Evolutionary conservation across 1,140 invertebrate genomes (phyloP).

Genomic region (Vanessa tameamea): DNA sequence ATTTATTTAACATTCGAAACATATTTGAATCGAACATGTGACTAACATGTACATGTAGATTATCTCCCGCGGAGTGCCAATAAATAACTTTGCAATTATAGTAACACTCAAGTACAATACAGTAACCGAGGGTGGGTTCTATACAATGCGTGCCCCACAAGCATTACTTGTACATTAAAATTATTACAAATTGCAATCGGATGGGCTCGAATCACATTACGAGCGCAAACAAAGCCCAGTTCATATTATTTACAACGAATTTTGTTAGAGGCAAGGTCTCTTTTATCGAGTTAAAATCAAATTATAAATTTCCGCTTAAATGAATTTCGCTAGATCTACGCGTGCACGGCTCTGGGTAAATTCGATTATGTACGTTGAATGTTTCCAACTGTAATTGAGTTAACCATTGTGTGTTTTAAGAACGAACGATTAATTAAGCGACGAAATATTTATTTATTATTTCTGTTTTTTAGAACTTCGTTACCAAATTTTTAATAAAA

Average conservation of each 20-base stretch:
- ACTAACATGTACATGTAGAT: constrained; percentile 38
- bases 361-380: constrained; percentile 28
- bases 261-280: constrained; percentile 49
- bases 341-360: constrained; percentile 23
- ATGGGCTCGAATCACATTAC: constrained; percentile 69
- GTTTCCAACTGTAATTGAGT: constrained; percentile 34
- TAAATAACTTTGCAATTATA: constrained; percentile 66
- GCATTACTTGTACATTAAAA: constrained; percentile 68
- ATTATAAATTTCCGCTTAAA: constrained; percentile 60
- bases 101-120: constrained; percentile 54
- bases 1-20: constrained; percentile 23
- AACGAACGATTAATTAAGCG: not conserved
- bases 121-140: constrained; percentile 41
- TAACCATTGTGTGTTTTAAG: constrained; percentile 27
- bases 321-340: constrained; percentile 46
- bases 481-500: too few species aligned
- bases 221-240: constrained; percentile 51
- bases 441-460: too few species aligned
- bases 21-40: constrained; percentile 24
- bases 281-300: constrained; percentile 64
- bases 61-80: constrained; percentile 51
- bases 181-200: constrained; percentile 73
- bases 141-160: constrained; percentile 47
- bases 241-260: constrained; percentile 57
- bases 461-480: too few species aligned